A percentile compares a stretch with the other conserved stretches of the same genome.
Conservation (phyloP, 2,888 invertebrate species). For the Caenorhabditis imperialis region DNA sequence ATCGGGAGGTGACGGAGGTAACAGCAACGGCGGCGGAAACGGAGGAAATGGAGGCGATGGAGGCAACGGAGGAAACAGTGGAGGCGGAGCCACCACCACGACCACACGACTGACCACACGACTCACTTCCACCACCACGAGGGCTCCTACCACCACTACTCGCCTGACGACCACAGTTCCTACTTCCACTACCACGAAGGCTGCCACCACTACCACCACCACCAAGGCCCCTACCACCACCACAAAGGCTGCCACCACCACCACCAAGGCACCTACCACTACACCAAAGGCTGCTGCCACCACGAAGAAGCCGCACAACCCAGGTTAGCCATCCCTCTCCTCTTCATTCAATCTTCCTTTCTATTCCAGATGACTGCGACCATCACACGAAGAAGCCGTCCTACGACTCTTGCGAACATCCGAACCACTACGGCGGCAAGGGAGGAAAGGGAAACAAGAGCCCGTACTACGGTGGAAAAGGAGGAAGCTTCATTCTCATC, state of each 20-base stretch:
- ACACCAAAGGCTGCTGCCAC: background rate
- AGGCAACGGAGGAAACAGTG: constrained; percentile 3
- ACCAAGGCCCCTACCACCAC: background rate
- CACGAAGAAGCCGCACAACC: constrained; percentile 3
- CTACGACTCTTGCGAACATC: constrained; percentile 3
- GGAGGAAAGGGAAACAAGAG: background rate
- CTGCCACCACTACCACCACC: background rate
- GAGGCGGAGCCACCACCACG: constrained; percentile 2
- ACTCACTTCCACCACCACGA: background rate
- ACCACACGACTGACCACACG: too few species aligned
- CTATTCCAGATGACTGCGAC: constrained; percentile 8
- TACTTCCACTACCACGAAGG: background rate
- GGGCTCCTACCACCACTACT: constrained; percentile 1
- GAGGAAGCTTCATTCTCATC: constrained; percentile 1
- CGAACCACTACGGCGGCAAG: background rate
- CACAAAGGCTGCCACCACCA: background rate
- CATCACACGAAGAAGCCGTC: constrained; percentile 1
- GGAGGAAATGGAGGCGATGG: constrained; percentile 1
- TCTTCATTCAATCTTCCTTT: background rate
- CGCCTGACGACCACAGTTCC: too few species aligned
- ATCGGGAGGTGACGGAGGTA: background rate
- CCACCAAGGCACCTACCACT: background rate
- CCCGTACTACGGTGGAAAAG: background rate
- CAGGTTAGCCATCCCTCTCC: background rate
- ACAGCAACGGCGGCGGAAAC: background rate